phyloP scores from a whole-genome alignment of 2,797 vertebrate species.

The Parotocinclus haroldoi region DNA sequence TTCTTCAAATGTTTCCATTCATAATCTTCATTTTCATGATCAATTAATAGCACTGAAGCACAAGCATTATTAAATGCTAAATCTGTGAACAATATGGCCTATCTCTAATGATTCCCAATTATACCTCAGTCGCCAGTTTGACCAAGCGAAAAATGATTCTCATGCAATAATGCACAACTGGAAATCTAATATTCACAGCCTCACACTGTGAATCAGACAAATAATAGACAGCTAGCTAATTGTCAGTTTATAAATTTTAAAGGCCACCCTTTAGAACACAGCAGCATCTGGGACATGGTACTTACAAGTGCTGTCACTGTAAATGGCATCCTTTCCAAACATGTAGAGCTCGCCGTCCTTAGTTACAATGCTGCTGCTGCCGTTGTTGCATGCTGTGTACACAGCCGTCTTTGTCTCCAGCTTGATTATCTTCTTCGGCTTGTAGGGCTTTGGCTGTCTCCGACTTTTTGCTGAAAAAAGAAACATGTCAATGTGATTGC shows the following conservation, averaged over 20 bases:
- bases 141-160: not conserved
- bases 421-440: slow-evolving; percentile 99
- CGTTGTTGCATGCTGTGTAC: slow-evolving; percentile 95
- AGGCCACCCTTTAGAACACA: slow-evolving; percentile 3
- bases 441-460: slow-evolving; percentile 96
- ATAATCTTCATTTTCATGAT: no score
- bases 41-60: no score
- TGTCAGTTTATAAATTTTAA: slow-evolving; percentile 10
- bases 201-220: not conserved
- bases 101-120: no score
- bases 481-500: not conserved
- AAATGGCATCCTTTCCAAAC: slow-evolving; percentile 99
- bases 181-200: not conserved
- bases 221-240: slow-evolving; percentile 2
- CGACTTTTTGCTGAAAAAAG: slow-evolving; percentile 87
- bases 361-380: slow-evolving; percentile 96
- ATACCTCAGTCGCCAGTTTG: no score
- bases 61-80: no score
- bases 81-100: no score
- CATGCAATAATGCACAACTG: not conserved
- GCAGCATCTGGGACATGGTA: slow-evolving; percentile 34
- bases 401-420: slow-evolving; percentile 94
- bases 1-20: no score
- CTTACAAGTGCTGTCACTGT: slow-evolving; percentile 97
- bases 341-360: slow-evolving; percentile 98